Evolutionary conservation across 2,888 invertebrate species (phyloP), one percentile per base, ranked within the genome.

Genomic region (Phortica magna): DNA sequence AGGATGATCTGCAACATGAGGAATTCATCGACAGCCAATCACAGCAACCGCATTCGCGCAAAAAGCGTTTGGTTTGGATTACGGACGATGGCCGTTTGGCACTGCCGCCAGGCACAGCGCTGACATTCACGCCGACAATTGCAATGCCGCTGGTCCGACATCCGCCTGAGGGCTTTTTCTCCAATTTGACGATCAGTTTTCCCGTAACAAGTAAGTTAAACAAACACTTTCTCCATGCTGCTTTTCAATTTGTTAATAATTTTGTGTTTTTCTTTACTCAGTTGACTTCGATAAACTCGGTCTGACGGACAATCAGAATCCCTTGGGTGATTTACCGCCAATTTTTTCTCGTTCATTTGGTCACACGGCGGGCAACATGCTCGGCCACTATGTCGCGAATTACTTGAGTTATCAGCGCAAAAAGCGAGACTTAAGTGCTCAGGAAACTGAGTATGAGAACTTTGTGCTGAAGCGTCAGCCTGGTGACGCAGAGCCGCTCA

Each of bases 301-400:
- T 14, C 91, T 97, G 83, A 97, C 97, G n/a, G 97, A 97, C 89
- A 96, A 97, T 89, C 96, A 96, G 89, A 97, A 97, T 92, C 97
- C 97, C 0, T 95, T 96, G 87, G 97, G 97, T 17, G 95, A 95
- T 65, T 91, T 96, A 76, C 96, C 96, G 0, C 95, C 96, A 0
- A 93, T 96, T 5, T 93, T 97, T 82, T 95, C 95, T 0, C 93
- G 96, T 79, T 95, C 96, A 5, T 95, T 96, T 94, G 95, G 96
- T 5, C 93, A 94, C 81, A 94, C 95, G 9, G 96, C 96, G 0
- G 95, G 95, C 0, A 93, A 94, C 75, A 84, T 91, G 84, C 80
- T 92, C 80, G 94, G 96, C 0, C 94, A 96, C 84, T 96, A 96
- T 88, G 94, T 97, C 41, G 94, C 95, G 0, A 93, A 94, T 74